Evolutionary conservation across 2,888 invertebrate species (phyloP).

Genomic region (Palloptera scutellata): DNA sequence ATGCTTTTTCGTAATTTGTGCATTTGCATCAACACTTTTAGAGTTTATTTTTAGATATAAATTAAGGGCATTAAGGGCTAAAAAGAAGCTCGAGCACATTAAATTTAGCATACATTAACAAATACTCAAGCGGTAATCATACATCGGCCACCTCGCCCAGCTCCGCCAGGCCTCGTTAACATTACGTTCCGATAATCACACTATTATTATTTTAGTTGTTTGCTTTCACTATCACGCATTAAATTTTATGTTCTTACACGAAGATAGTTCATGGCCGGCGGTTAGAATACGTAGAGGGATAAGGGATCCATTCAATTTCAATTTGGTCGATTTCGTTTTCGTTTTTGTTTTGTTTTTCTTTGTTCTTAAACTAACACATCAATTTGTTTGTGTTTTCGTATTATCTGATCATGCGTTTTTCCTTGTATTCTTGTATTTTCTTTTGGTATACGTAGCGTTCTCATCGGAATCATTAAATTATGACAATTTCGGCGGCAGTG

Average conservation of each 20-base stretch:
- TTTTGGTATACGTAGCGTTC: slow-evolving; percentile 56
- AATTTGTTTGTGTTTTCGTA: slow-evolving; percentile 15
- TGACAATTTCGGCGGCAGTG: slow-evolving; percentile 64
- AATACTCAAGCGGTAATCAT: too few species aligned
- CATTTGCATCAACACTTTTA: not conserved
- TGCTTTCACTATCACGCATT: too few species aligned
- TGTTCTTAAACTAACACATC: slow-evolving; percentile 1
- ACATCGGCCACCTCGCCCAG: too few species aligned
- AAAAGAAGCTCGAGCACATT: too few species aligned
- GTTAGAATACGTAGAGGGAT: not conserved
- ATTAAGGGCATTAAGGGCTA: too few species aligned
- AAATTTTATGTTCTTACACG: too few species aligned
- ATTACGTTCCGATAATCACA: too few species aligned
- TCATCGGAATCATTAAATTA: slow-evolving; percentile 66
- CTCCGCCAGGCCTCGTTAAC: too few species aligned
- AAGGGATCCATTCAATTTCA: not conserved
- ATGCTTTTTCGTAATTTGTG: slow-evolving; percentile 1
- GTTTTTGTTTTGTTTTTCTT: slow-evolving; percentile 5
- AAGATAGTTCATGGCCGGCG: too few species aligned
- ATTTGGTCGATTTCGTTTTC: slow-evolving; percentile 1
- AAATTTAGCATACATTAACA: too few species aligned
- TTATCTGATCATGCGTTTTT: slow-evolving; percentile 28
- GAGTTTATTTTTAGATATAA: too few species aligned
- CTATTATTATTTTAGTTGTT: too few species aligned
- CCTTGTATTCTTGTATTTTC: slow-evolving; percentile 37